Percentiles rank a stretch among this genome's conserved stretches.
Evolutionary conservation across 2,113 vertebrate species (phyloP).

Genomic region (Hipposideros armiger): DNA sequence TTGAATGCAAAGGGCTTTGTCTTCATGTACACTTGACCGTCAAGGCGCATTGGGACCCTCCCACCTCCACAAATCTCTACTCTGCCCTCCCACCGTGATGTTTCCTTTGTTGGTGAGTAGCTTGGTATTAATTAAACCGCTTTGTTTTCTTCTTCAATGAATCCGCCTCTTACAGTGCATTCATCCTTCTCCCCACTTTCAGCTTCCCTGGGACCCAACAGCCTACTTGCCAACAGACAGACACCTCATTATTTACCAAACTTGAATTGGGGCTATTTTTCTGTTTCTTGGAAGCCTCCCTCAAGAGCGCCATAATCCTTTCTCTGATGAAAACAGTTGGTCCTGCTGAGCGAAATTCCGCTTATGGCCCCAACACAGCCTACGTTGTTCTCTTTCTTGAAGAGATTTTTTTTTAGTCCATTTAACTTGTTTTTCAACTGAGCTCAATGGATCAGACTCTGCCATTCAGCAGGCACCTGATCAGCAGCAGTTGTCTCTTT

Average conservation of each 20-base stretch:
- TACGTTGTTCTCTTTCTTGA: constrained; percentile 59
- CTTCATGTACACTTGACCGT: constrained; percentile 1
- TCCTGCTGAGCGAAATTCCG: constrained; percentile 63
- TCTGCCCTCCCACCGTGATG: neutral
- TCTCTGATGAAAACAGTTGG: constrained; percentile 67
- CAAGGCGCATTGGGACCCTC: constrained; percentile 37
- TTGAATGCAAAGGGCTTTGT: constrained; percentile 56
- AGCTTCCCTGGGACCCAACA: neutral
- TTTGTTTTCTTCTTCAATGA: constrained; percentile 60
- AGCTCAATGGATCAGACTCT: neutral
- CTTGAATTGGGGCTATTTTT: constrained; percentile 65
- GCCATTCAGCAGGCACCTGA: constrained; percentile 44
- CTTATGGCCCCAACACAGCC: constrained; percentile 55
- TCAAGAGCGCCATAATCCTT: constrained; percentile 53
- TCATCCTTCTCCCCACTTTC: constrained; percentile 27
- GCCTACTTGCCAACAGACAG: constrained; percentile 69
- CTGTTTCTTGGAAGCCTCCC: constrained; percentile 75
- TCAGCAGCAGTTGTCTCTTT: constrained; percentile 13
- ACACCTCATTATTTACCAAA: constrained; percentile 64
- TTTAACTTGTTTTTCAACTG: constrained; percentile 65
- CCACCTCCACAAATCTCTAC: constrained; percentile 45
- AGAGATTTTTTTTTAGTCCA: constrained; percentile 18
- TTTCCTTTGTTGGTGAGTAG: neutral
- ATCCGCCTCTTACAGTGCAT: neutral
- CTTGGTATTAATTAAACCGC: constrained; percentile 56